phyloP scores from a whole-genome alignment of 1,140 invertebrate species.

The Neuroterus valhalla region DNA sequence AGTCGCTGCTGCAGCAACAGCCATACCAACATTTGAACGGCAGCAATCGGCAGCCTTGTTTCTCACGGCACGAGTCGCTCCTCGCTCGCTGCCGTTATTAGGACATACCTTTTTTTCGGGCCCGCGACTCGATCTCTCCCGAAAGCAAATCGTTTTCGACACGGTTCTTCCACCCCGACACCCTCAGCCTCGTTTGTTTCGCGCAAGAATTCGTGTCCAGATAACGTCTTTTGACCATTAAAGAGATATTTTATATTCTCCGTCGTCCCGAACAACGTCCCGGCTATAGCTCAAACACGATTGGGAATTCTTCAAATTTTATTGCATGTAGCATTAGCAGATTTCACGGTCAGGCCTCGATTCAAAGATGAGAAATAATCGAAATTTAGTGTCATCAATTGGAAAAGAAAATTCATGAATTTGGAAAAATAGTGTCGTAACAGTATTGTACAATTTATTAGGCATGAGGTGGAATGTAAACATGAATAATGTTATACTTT shows the following conservation, averaged over 20 bases:
- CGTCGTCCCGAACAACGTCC: background rate
- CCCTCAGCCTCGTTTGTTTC: slow-evolving; percentile 19
- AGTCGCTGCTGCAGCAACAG: background rate
- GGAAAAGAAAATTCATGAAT: too few relatives aligned
- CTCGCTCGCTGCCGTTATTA: slow-evolving; percentile 15
- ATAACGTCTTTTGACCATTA: background rate
- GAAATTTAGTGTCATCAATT: too few relatives aligned
- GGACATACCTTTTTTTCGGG: slow-evolving; percentile 26
- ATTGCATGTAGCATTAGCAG: too few relatives aligned
- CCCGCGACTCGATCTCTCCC: slow-evolving; percentile 13
- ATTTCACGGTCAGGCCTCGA: too few relatives aligned
- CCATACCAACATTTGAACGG: background rate
- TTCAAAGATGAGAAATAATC: too few relatives aligned
- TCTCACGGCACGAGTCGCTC: slow-evolving; percentile 21
- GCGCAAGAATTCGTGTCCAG: background rate
- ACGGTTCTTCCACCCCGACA: slow-evolving; percentile 6
- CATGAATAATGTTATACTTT: too few relatives aligned
- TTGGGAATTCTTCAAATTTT: too few relatives aligned
- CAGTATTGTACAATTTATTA: too few relatives aligned
- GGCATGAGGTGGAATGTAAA: too few relatives aligned
- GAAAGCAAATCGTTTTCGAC: slow-evolving; percentile 28
- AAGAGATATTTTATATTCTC: background rate
- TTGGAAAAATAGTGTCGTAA: too few relatives aligned
- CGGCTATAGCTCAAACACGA: slow-evolving; percentile 1
- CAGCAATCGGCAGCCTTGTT: background rate